A percentile compares a stretch with the other conserved stretches of the same genome.
Conservation (phyloP, 2,797 vertebrate species). For the Rhyacichthys aspro region DNA sequence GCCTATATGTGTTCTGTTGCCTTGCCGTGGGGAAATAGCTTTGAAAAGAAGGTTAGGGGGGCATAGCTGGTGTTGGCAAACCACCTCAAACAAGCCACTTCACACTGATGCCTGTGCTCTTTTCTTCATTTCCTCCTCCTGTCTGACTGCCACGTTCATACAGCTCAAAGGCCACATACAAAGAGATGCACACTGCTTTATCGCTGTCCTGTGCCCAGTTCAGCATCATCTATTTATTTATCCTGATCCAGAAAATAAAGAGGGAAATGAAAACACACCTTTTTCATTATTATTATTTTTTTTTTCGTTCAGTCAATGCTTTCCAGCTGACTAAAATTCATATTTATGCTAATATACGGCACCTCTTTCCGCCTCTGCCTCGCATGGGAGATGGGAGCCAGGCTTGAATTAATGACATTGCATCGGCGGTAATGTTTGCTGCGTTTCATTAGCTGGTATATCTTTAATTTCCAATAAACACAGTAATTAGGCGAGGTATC, state of each 20-base stretch:
- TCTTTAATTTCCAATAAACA: constrained; percentile 89
- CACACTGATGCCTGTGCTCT: constrained; percentile 43
- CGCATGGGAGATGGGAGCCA: constrained; percentile 75
- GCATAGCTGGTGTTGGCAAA: constrained; percentile 26
- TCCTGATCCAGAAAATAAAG: constrained; percentile 70
- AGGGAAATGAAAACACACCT: constrained; percentile 78
- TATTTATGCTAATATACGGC: constrained; percentile 82
- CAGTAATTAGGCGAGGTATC: constrained; percentile 84
- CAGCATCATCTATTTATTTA: constrained; percentile 73
- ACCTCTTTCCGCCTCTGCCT: constrained; percentile 72
- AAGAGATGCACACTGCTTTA: constrained; percentile 42
- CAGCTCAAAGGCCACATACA: constrained; percentile 38
- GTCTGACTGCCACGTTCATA: constrained; percentile 40
- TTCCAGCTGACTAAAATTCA: constrained; percentile 83
- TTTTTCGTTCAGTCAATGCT: constrained; percentile 76
- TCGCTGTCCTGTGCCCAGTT: constrained; percentile 48
- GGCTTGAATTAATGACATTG: constrained; percentile 83
- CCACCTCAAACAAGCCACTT: constrained; percentile 31
- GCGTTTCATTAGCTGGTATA: constrained; percentile 85
- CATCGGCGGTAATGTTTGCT: constrained; percentile 81
- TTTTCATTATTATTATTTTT: constrained; percentile 73
- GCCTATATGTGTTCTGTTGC: constrained; percentile 38
- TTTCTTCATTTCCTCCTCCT: constrained; percentile 32
- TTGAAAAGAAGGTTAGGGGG: constrained; percentile 24
- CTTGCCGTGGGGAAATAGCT: constrained; percentile 22